Evolutionary conservation across 2,113 vertebrate species (phyloP).

Genomic region (Bombycilla garrulus): DNA sequence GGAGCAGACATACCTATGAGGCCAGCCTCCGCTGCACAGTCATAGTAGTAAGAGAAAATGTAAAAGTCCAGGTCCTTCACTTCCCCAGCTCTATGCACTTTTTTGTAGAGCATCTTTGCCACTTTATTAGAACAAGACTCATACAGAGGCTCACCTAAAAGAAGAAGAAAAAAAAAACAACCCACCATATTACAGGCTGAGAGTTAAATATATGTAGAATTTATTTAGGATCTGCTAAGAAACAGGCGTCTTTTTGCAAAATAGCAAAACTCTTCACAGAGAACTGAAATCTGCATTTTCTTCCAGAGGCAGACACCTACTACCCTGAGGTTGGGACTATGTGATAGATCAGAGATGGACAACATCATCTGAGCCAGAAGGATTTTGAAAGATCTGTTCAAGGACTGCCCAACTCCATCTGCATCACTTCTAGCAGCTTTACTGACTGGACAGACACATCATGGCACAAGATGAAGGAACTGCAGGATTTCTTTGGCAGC

Average conservation of each 20-base stretch:
- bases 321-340: not conserved
- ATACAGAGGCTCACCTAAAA: conserved; percentile 75
- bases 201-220: not conserved
- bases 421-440: not conserved
- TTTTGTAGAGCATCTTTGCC: conserved; percentile 79
- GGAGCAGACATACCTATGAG: conserved; percentile 78
- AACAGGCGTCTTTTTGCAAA: not conserved
- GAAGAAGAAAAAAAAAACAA: not conserved
- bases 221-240: not conserved
- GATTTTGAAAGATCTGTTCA: not conserved
- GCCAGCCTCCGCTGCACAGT: conserved; percentile 82
- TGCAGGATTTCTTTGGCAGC: not conserved
- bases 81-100: conserved; percentile 77
- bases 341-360: not conserved
- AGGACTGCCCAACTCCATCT: not conserved
- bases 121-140: conserved; percentile 83
- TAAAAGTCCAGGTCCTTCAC: conserved; percentile 83
- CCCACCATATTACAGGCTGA: not conserved
- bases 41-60: conserved; percentile 93
- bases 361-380: not conserved
- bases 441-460: not conserved
- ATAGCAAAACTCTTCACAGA: not conserved
- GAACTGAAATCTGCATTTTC: not conserved
- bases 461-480: not conserved
- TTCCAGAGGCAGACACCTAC: not conserved